A percentile compares a stretch with the other conserved stretches of the same genome.
phyloP scores from a whole-genome alignment of 1,140 invertebrate species.

The Watersipora subatra region DNA sequence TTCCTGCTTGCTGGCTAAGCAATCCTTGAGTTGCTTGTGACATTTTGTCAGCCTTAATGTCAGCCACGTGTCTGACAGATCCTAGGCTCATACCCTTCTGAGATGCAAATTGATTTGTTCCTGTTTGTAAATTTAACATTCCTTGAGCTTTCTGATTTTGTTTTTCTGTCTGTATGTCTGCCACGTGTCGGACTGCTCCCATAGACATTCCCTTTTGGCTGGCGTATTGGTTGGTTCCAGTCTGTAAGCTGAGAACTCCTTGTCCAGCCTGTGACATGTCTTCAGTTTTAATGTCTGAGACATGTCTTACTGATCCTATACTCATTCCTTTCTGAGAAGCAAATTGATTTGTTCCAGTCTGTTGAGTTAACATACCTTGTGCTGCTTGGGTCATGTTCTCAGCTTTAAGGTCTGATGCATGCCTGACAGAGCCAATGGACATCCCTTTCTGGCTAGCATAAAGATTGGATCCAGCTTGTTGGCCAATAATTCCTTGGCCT shows the following conservation, averaged over 20 bases:
- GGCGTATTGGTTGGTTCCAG: constrained; percentile 78
- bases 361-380: constrained; percentile 69
- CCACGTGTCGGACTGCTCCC: constrained; percentile 76
- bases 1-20: constrained; percentile 75
- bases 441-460: constrained; percentile 50
- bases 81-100: constrained; percentile 50
- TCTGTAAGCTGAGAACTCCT: constrained; percentile 75
- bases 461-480: constrained; percentile 80
- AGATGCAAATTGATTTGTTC: constrained; percentile 60
- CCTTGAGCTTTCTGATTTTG: constrained; percentile 46
- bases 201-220: constrained; percentile 83
- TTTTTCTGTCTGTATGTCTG: constrained; percentile 1
- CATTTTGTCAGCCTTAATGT: constrained; percentile 10
- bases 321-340: constrained; percentile 53
- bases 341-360: constrained; percentile 76
- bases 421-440: constrained; percentile 52
- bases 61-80: constrained; percentile 16
- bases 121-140: constrained; percentile 75
- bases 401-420: constrained; percentile 11
- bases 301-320: constrained; percentile 80
- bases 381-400: constrained; percentile 39
- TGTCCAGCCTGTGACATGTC: constrained; percentile 48
- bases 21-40: constrained; percentile 50
- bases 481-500: constrained; percentile 6
- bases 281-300: constrained; percentile 29